These are phyloP conservation scores for Neogobius melanostomus DNA, from an alignment of 2,113 vertebrate genomes.

Conservation along the genomic window DNA sequence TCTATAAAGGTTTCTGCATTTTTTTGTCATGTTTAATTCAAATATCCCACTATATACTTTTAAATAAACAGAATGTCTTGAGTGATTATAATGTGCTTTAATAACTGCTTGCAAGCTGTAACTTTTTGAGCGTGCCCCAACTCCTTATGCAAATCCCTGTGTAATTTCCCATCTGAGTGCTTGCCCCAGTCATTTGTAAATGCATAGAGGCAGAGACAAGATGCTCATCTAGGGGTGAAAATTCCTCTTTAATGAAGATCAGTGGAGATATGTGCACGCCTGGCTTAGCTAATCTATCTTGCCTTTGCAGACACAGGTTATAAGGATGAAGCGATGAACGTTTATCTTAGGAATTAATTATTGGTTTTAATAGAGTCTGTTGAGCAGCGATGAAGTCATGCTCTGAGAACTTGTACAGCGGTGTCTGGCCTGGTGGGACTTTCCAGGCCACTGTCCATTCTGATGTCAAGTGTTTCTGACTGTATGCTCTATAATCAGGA, in stretches of 20 bases:
- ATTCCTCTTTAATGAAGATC: conserved; percentile 41
- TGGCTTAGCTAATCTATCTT: conserved; percentile 28
- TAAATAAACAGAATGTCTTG: not conserved
- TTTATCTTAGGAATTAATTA: conserved; percentile 28
- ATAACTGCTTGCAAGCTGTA: not conserved
- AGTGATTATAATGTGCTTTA: not conserved
- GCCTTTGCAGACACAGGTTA: conserved; percentile 16
- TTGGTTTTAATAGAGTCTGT: conserved; percentile 20
- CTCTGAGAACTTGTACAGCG: conserved; percentile 14
- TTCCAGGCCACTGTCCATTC: conserved; percentile 20
- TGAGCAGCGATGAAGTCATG: conserved; percentile 19
- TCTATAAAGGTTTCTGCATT: too few species aligned
- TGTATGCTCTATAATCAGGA: conserved; percentile 16
- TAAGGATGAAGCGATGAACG: conserved; percentile 40
- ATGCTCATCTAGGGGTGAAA: conserved; percentile 33
- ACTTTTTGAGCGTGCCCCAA: not conserved
- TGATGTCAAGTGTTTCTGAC: conserved; percentile 25
- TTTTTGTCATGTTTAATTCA: too few species aligned
- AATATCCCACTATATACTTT: not conserved
- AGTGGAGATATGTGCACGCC: conserved; percentile 25
- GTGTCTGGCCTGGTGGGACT: not conserved
- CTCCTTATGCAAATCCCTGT: conserved; percentile 6
- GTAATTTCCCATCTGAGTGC: conserved; percentile 19
- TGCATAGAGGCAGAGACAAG: conserved; percentile 11
- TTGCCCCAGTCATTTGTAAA: not conserved